Conservation (phyloP, 2,113 vertebrate species). For the Smithornis capensis region DNA sequence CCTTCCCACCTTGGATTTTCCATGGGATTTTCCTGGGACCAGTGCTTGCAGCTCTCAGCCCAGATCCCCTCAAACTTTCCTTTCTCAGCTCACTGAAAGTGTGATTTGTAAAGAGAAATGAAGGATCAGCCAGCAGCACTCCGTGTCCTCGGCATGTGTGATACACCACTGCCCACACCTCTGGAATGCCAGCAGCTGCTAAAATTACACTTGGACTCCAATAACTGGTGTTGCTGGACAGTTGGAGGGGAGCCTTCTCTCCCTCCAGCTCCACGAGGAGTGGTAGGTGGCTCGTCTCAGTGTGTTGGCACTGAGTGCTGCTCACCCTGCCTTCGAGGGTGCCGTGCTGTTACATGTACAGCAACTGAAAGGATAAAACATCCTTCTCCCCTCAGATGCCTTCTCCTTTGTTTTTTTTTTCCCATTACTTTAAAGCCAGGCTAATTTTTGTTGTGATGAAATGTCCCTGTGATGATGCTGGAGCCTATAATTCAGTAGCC, state of each 20-base stretch:
- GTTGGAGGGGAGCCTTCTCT: not conserved
- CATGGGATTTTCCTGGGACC: not conserved
- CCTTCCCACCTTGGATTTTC: not conserved
- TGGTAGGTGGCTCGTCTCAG: fast-evolving
- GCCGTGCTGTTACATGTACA: not conserved
- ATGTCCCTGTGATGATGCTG: not conserved
- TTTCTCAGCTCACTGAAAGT: not conserved
- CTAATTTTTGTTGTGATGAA: not conserved
- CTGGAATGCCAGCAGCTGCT: not conserved
- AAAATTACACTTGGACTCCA: not conserved
- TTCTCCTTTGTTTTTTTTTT: not conserved
- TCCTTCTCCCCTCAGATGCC: not conserved
- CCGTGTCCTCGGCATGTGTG: fast-evolving
- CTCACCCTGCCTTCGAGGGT: not conserved
- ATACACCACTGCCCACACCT: not conserved
- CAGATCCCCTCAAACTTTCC: not conserved
- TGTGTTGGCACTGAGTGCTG: not conserved
- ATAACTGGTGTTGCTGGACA: not conserved
- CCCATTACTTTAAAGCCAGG: not conserved
- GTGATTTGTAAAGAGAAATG: not conserved
- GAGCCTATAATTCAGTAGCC: not conserved
- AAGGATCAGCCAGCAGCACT: not conserved
- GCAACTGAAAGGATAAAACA: not conserved
- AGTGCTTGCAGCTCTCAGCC: not conserved
- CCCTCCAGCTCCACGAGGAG: not conserved